These are phyloP conservation scores for Sula dactylatra DNA, from an alignment of 2,113 vertebrate species.

Conservation along the genomic window DNA sequence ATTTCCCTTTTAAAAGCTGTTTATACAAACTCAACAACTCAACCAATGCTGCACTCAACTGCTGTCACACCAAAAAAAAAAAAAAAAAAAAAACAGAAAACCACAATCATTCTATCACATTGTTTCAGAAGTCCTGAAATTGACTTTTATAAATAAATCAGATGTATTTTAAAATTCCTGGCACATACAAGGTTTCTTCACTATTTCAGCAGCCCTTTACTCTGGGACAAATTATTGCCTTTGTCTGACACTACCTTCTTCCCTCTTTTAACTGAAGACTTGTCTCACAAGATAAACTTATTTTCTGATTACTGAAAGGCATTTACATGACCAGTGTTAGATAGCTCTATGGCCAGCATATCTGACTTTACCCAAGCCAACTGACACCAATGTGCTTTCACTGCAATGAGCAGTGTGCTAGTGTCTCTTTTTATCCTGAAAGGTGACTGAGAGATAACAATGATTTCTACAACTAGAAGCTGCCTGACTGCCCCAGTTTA, in stretches of 20 bases:
- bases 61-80: accelerated
- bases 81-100: not conserved
- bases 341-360: not conserved
- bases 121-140: not conserved
- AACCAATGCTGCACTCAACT: not conserved
- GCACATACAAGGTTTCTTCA: not conserved
- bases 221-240: not conserved
- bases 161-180: not conserved
- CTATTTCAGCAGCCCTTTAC: not conserved
- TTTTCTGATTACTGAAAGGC: not conserved
- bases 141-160: not conserved
- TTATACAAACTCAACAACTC: not conserved
- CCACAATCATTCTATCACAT: not conserved
- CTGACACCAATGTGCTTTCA: not conserved
- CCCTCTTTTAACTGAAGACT: not conserved
- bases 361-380: not conserved
- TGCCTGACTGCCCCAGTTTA: not conserved
- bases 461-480: not conserved
- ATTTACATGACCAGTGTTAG: not conserved
- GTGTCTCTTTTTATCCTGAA: not conserved
- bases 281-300: not conserved
- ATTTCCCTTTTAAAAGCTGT: not conserved
- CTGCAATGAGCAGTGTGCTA: not conserved
- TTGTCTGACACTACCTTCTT: not conserved
- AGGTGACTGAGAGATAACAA: not conserved